Base-by-base conservation (phyloP, 2,797 vertebrate genomes). In the Chelonia mydas region DNA sequence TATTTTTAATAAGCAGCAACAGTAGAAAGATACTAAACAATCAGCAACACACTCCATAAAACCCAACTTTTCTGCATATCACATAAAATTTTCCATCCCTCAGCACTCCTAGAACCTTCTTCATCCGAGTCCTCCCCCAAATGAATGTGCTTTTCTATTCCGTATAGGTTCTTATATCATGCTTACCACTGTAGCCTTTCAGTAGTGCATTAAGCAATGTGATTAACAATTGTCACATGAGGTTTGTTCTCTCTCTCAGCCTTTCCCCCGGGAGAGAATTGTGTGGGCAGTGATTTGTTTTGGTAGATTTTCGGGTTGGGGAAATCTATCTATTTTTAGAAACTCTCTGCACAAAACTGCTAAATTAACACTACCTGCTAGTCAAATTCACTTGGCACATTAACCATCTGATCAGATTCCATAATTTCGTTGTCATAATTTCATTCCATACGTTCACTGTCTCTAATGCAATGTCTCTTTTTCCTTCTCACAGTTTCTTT, bases 211-310 rank as follows among this genome's bases (percentile, higher is more conserved):
- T 47, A 84, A 7, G 17, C 49, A 81, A 81, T 37, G 33, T 47
- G 84, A 11, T 76, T 59, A 23, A 19, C 11, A n/a, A 2, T 3
- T 37, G 17, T 53, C 16, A 5, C 23, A 25, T 0, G 1, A 4
- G 27, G n/a, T 19, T 90, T 5, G 5, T 53, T 86, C 7, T 19
- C 51, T 61, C 49, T 68, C 27, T 31, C 59, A 49, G 65, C n/a
- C 33, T 78, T 49, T 16, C 37, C 55, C 11, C 25, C 47, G 88
- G 54, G 45, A 33, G 13, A 89, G 61, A 33, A 89, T 2, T 41
- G 41, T 76, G n/a, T 25, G 68, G 41, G 68, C 21, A 41, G 68
- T 45, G 41, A 13, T 13, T 41, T 47, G 72, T 47, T 76, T 28
- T 68, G 17, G 61, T 68, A 68, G 61, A n/a, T 68, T 68, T 68